phyloP scores from a whole-genome alignment of 1,140 invertebrate species.

The Tetranychus urticae region DNA sequence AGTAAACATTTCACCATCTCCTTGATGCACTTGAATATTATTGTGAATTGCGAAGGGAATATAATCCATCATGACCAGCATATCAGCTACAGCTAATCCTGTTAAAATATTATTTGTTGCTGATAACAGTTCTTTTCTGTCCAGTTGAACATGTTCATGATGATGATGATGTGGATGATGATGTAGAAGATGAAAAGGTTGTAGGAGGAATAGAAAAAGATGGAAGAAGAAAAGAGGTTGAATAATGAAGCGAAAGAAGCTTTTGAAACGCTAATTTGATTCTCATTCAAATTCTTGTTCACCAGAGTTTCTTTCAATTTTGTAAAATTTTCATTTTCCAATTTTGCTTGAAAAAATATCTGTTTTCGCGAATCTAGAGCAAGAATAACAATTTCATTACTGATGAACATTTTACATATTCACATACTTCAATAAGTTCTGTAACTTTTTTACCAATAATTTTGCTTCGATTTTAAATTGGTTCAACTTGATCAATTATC shows the following conservation, averaged over 20 bases:
- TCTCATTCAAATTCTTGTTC: not conserved
- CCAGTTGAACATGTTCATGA: too few relatives aligned
- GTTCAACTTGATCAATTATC: too few relatives aligned
- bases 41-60: slow-evolving; percentile 52
- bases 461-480: too few relatives aligned
- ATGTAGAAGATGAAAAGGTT: not conserved
- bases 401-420: too few relatives aligned
- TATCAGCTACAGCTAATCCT: slow-evolving; percentile 51
- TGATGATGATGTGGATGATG: too few relatives aligned
- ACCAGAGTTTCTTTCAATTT: not conserved
- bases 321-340: too few relatives aligned
- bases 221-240: not conserved
- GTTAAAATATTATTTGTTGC: slow-evolving; percentile 66
- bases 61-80: slow-evolving; percentile 66
- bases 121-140: slow-evolving; percentile 45
- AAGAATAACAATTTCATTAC: too few relatives aligned
- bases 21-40: slow-evolving; percentile 25
- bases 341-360: too few relatives aligned
- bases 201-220: not conserved
- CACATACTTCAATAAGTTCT: too few relatives aligned
- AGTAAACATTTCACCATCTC: slow-evolving; percentile 29
- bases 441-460: too few relatives aligned
- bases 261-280: not conserved
- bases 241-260: not conserved
- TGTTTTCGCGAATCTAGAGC: too few relatives aligned